Percentiles rank a stretch among this genome's conserved stretches.
phyloP scores from a whole-genome alignment of 2,888 invertebrate genomes.

The Scrobipalpa atriplicella region DNA sequence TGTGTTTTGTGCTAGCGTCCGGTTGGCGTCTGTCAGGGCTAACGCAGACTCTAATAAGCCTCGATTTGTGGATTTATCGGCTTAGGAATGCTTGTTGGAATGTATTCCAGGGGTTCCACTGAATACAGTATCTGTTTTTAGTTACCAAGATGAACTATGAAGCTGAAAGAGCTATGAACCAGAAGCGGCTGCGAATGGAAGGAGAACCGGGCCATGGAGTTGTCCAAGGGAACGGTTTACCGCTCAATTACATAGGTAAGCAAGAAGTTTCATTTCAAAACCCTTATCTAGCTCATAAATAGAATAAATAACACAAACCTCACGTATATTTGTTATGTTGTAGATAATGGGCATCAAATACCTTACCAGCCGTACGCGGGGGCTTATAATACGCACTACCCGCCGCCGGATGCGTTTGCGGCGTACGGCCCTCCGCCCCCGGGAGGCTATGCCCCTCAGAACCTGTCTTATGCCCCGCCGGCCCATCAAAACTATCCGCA shows the following conservation, averaged over 20 bases:
- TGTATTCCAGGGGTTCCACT: slow-evolving; percentile 46
- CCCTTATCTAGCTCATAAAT: not conserved
- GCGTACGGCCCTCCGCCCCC: slow-evolving; percentile 77
- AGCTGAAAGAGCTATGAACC: slow-evolving; percentile 80
- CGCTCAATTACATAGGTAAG: slow-evolving; percentile 79
- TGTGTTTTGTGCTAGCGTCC: slow-evolving; percentile 82
- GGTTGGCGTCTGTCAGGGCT: slow-evolving; percentile 81
- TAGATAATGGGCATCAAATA: slow-evolving; percentile 81
- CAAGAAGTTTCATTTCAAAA: slow-evolving; percentile 27
- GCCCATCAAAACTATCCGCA: slow-evolving; percentile 80
- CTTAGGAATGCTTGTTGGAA: slow-evolving; percentile 54
- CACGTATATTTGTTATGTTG: slow-evolving; percentile 39
- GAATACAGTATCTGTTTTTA: slow-evolving; percentile 68
- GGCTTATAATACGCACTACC: slow-evolving; percentile 79
- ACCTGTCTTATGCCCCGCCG: slow-evolving; percentile 76
- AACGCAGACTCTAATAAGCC: slow-evolving; percentile 59
- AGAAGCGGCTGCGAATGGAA: slow-evolving; percentile 81
- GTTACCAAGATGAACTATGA: slow-evolving; percentile 82
- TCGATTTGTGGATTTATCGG: slow-evolving; percentile 50
- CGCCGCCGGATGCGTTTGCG: slow-evolving; percentile 77
- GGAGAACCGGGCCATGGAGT: slow-evolving; percentile 79
- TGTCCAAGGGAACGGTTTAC: slow-evolving; percentile 79
- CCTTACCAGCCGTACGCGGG: slow-evolving; percentile 78
- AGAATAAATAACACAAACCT: not conserved
- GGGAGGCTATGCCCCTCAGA: slow-evolving; percentile 76